Base-by-base conservation (phyloP, 2,797 vertebrate genomes). In the Astyanax mexicanus region DNA sequence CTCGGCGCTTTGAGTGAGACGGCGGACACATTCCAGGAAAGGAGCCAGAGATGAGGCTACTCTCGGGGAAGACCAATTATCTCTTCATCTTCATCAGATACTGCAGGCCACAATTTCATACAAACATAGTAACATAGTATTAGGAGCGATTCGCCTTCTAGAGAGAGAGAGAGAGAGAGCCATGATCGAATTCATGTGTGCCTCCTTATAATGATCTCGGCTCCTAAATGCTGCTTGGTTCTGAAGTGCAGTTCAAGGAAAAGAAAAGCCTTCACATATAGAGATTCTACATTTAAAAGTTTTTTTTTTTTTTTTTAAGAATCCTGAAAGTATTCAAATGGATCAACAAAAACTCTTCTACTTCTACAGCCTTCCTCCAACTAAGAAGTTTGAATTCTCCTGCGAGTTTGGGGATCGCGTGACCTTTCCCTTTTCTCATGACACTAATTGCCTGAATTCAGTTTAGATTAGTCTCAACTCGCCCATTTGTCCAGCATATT, bases 1-100 rank as follows among this genome's bases (percentile, higher is more conserved):
- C 13, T 71, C 38, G 40, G 37, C 29, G 38, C 27, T 55, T 8
- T 38, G 37, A 62, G 51, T 9, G 44, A 69, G 57, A 60, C 32
- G n/a, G 11, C 12, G 32, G 66, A 58, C 65, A 75, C 55, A 51
- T 69, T 69, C 73, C 45, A 15, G 58, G 70, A 73, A 51, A 74
- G n/a, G 3, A 57, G 52, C 40, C 72, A 35, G 21, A 23, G 40
- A 67, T 37, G 51, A 38, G 40, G 32, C 10, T 32, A 23, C 12
- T 54, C 49, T 62, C 21, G 7, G 37, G 38, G 32, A 35, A 54
- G 44, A 38, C 37, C n/a, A 6, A 4, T 38, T 40, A 38, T 19
- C 58, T 58, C 55, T 10, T 58, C 51, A 27, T 54, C 54, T 32
- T 7, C 27, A 32, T 32, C 27, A 32, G 6, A 32, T 32, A 32